These are phyloP conservation scores for Lycia hirtaria DNA, from an alignment of 2,888 invertebrate genomes.

Conservation along the genomic window DNA sequence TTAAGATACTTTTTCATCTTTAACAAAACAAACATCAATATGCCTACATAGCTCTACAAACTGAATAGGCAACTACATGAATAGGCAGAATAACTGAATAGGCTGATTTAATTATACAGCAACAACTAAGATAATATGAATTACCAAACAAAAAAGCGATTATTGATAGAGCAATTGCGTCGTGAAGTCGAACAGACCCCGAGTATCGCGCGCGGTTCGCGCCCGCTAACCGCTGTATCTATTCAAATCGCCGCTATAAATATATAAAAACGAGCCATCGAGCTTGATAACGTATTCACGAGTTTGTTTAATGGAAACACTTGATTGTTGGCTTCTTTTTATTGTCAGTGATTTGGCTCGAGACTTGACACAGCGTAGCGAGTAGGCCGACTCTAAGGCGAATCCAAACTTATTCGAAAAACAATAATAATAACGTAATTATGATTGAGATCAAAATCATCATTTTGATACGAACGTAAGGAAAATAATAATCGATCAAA, in stretches of 20 bases:
- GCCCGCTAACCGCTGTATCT: slow-evolving; percentile 68
- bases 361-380: slow-evolving; percentile 7
- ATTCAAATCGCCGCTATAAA: slow-evolving; percentile 78
- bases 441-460: no score
- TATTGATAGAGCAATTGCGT: slow-evolving; percentile 72
- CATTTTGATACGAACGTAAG: no score
- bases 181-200: slow-evolving; percentile 60
- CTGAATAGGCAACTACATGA: no score
- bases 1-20: no score
- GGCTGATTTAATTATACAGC: slow-evolving; percentile 3
- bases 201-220: slow-evolving; percentile 56
- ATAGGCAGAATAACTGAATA: no score
- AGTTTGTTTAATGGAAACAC: slow-evolving; percentile 74
- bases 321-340: slow-evolving; percentile 69
- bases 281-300: slow-evolving; percentile 63
- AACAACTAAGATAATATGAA: slow-evolving; percentile 23
- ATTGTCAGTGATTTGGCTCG: slow-evolving; percentile 56
- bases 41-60: no score
- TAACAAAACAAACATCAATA: no score
- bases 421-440: not conserved
- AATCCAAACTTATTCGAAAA: not conserved
- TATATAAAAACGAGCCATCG: slow-evolving; percentile 74
- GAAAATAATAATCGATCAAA: no score
- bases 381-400: not conserved
- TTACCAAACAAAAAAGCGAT: slow-evolving; percentile 31